These are phyloP conservation scores for Liasis olivaceus DNA, from an alignment of 2,797 vertebrate genomes.

Conservation along the genomic window DNA sequence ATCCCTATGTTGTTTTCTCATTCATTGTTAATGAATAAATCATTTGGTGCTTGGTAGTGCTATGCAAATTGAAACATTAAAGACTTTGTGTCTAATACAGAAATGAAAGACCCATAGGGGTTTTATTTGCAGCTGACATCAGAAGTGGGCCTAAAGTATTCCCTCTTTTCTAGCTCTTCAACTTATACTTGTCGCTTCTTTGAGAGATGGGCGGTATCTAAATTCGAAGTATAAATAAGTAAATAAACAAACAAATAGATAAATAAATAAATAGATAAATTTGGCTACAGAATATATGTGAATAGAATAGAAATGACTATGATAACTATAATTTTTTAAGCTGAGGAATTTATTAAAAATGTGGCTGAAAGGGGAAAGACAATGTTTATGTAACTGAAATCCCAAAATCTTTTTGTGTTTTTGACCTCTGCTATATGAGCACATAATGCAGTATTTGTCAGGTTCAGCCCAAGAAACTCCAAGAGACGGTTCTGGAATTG, in stretches of 20 bases:
- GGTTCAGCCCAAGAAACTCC: too few species aligned
- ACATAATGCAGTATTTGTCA: not conserved
- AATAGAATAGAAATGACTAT: not conserved
- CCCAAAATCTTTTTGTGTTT: not conserved
- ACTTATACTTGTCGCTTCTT: not conserved
- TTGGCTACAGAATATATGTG: not conserved
- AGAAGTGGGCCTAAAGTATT: conserved; percentile 34
- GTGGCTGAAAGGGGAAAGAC: not conserved
- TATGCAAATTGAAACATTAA: conserved; percentile 50
- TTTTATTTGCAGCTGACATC: conserved; percentile 49
- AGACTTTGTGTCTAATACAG: conserved; percentile 25
- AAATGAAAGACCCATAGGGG: conserved; percentile 34
- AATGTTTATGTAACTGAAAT: not conserved
- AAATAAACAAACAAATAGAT: too few species aligned
- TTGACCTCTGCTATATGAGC: conserved; percentile 13
- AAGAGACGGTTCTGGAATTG: too few species aligned
- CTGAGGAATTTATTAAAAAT: not conserved
- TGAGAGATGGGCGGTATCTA: too few species aligned
- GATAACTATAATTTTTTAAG: not conserved
- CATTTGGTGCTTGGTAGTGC: conserved; percentile 27
- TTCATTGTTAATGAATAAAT: conserved; percentile 59
- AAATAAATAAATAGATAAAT: too few species aligned
- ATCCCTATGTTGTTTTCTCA: conserved; percentile 48
- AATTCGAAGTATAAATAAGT: too few species aligned
- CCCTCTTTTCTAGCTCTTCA: conserved; percentile 52